phyloP scores from a whole-genome alignment of 2,888 invertebrate genomes.

The Zygaena filipendulae region DNA sequence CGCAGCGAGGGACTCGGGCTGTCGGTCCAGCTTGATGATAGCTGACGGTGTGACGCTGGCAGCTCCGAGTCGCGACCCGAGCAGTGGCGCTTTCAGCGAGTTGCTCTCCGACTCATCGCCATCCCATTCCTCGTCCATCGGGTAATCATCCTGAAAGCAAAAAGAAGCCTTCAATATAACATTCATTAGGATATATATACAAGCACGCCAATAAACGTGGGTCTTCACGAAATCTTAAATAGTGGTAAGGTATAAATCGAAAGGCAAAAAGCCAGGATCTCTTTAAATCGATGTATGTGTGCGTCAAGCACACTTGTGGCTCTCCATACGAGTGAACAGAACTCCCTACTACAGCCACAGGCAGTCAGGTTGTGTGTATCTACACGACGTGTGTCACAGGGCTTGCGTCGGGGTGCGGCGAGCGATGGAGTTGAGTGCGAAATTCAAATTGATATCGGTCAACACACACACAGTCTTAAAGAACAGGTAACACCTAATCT shows the following conservation, averaged over 20 bases:
- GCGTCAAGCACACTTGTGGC: not conserved
- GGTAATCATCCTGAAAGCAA: conserved; percentile 32
- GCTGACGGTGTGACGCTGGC: conserved; percentile 46
- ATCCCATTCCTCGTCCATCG: conserved; percentile 36
- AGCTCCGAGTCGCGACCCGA: no score
- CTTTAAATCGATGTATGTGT: not conserved
- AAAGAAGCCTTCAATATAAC: conserved; percentile 9
- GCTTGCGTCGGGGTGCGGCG: no score
- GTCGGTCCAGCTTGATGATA: conserved; percentile 27
- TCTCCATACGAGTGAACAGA: no score
- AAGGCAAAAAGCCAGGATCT: not conserved
- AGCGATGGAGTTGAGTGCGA: no score
- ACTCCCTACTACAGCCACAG: no score
- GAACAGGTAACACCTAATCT: no score
- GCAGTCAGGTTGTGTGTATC: no score
- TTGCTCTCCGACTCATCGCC: conserved; percentile 26
- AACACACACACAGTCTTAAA: no score
- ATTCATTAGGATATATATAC: not conserved
- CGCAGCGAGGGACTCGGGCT: conserved; percentile 32
- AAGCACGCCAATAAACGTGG: conserved; percentile 2
- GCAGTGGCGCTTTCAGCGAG: conserved; percentile 24
- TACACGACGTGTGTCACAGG: no score
- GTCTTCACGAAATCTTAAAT: no score
- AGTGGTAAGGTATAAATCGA: no score
- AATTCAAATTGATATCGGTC: no score